Evolutionary conservation across 2,797 vertebrate species (phyloP).

Genomic region (Lacerta agilis): DNA sequence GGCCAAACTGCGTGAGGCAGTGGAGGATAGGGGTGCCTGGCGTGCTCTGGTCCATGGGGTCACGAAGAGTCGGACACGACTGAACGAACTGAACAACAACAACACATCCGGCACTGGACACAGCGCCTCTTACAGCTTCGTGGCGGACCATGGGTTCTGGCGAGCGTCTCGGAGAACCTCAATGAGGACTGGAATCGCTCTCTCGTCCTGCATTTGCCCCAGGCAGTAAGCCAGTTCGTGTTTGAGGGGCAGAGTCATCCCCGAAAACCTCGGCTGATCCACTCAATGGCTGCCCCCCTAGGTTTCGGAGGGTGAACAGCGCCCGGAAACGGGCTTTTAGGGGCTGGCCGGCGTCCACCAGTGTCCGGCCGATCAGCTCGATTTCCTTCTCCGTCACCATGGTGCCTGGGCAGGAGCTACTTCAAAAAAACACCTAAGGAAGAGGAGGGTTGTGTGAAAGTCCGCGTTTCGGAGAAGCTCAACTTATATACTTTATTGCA

Average conservation of each 20-base stretch:
- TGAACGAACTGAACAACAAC: too few species aligned
- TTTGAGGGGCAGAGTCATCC: slow-evolving; percentile 89
- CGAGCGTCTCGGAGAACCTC: slow-evolving; percentile 81
- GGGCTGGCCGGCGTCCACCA: slow-evolving; percentile 81
- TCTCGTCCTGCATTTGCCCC: slow-evolving; percentile 91
- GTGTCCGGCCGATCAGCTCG: slow-evolving; percentile 78
- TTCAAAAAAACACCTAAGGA: too few species aligned
- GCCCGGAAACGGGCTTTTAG: slow-evolving; percentile 89
- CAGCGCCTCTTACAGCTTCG: slow-evolving; percentile 81
- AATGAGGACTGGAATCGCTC: slow-evolving; percentile 83
- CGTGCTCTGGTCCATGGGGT: too few species aligned
- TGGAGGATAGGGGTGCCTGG: too few species aligned
- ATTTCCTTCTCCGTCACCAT: slow-evolving; percentile 83
- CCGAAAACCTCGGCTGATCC: slow-evolving; percentile 89
- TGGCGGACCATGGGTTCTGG: slow-evolving; percentile 95
- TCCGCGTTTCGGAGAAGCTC: neutral
- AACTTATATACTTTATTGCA: too few species aligned
- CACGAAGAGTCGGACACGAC: too few species aligned
- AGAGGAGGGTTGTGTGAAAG: neutral
- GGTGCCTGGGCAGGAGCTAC: fast-evolving
- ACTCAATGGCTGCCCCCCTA: slow-evolving; percentile 88
- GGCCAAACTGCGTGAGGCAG: too few species aligned
- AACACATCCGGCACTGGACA: too few species aligned
- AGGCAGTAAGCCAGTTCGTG: slow-evolving; percentile 95
- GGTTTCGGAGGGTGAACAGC: slow-evolving; percentile 90